phyloP scores from a whole-genome alignment of 2,113 vertebrate species.

The Pan troglodytes region NHGRI_mPanTro3-v2.1_pri NC_072415.2:48282501-48283000 shows the following conservation, averaged over 20 bases:
- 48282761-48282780: neutral
- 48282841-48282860: neutral
- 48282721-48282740: neutral
- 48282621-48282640: constrained; percentile 62
- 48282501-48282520: constrained; percentile 52
- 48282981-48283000: neutral
- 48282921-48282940: neutral
- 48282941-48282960: neutral
- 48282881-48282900: neutral
- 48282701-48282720: neutral
- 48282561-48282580: constrained; percentile 51
- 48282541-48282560: constrained; percentile 58
- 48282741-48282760: neutral
- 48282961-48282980: neutral
- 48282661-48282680: constrained; percentile 39
- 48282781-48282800: neutral
- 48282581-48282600: constrained; percentile 56
- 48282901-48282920: neutral
- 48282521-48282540: constrained; percentile 45
- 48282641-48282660: constrained; percentile 47
- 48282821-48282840: neutral
- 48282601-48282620: constrained; percentile 37
- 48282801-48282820: neutral
- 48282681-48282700: constrained; percentile 40
- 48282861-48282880: neutral